Percentiles rank a stretch among this genome's conserved stretches.
These are phyloP conservation scores for Brachionichthys hirsutus DNA, from an alignment of 2,113 vertebrate genomes.

Conservation along the genomic window DNA sequence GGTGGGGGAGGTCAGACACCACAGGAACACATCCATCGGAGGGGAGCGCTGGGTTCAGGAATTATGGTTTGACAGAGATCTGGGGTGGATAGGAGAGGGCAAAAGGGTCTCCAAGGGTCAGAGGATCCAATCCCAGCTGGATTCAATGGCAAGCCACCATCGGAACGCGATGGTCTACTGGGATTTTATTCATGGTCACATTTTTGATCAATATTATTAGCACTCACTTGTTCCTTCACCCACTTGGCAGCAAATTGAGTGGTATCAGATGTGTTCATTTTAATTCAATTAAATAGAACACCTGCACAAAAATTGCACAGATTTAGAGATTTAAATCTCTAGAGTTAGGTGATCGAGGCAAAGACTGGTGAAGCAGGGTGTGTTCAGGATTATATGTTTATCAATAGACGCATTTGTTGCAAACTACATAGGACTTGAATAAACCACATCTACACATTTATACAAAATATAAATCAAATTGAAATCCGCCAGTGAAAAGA, in stretches of 20 bases:
- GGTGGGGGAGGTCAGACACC: conserved; percentile 54
- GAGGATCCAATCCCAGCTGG: conserved; percentile 69
- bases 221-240: conserved; percentile 56
- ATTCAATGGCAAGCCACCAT: conserved; percentile 46
- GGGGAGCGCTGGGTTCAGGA: conserved; percentile 62
- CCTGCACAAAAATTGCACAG: conserved; percentile 33
- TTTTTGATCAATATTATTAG: conserved; percentile 73
- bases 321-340: neutral
- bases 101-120: conserved; percentile 74
- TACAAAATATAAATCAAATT: conserved; percentile 54
- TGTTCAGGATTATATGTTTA: conserved; percentile 22
- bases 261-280: conserved; percentile 60
- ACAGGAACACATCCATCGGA: conserved; percentile 61
- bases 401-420: conserved; percentile 16
- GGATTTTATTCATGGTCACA: conserved; percentile 60
- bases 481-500: conserved; percentile 46
- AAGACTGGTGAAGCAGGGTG: conserved; percentile 19
- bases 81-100: conserved; percentile 53
- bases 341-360: conserved; percentile 14
- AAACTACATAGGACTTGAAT: conserved; percentile 23
- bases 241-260: conserved; percentile 52
- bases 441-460: conserved; percentile 40
- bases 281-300: conserved; percentile 24
- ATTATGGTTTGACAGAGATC: conserved; percentile 70
- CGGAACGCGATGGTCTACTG: conserved; percentile 36